Evolutionary conservation across 2,888 invertebrate genomes (phyloP).

Genomic region (Zootermopsis nevadensis): DNA sequence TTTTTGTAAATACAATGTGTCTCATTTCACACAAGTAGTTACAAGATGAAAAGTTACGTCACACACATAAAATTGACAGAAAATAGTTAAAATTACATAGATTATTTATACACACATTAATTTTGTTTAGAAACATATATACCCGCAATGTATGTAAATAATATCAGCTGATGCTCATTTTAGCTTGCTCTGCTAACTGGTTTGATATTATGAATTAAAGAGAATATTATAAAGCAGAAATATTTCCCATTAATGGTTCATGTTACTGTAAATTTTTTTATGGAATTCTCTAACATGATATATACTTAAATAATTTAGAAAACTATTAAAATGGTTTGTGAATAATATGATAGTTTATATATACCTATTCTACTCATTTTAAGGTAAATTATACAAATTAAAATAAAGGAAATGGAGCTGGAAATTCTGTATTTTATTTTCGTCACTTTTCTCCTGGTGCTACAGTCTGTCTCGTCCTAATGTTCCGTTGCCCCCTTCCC

Average conservation of each 20-base stretch:
- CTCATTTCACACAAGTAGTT: too few species aligned
- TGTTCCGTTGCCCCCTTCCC: too few species aligned
- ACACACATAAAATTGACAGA: too few species aligned
- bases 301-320: not conserved
- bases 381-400: not conserved
- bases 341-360: not conserved
- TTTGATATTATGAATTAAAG: not conserved
- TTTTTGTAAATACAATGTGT: not conserved
- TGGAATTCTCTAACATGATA: not conserved
- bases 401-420: not conserved
- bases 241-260: not conserved
- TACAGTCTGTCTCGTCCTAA: too few species aligned
- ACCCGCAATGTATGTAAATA: not conserved
- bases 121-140: too few species aligned
- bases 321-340: not conserved
- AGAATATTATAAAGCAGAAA: not conserved
- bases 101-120: too few species aligned
- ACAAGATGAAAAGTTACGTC: not conserved
- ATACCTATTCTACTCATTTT: not conserved
- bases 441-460: too few species aligned
- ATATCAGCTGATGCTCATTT: not conserved
- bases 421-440: too few species aligned
- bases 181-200: not conserved
- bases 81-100: too few species aligned
- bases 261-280: not conserved